phyloP scores from a whole-genome alignment of 1,140 invertebrate species.

The Euura saliciscinereae region DNA sequence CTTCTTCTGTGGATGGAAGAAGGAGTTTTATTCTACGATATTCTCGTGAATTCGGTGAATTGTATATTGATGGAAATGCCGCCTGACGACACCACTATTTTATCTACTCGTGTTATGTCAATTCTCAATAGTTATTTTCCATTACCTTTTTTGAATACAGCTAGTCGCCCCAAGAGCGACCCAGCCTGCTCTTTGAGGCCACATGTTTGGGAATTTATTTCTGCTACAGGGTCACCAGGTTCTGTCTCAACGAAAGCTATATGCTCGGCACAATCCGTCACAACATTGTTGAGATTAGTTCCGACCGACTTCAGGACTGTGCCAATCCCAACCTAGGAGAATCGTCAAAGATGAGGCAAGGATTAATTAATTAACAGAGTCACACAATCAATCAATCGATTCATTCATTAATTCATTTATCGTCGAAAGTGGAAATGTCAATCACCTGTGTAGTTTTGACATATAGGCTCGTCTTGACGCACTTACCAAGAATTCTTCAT shows the following conservation, averaged over 20 bases:
- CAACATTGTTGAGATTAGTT: not conserved
- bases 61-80: not conserved
- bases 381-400: too few relatives aligned
- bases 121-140: slow-evolving; percentile 12
- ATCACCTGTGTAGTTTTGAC: not conserved
- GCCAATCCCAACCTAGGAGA: not conserved
- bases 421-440: too few relatives aligned
- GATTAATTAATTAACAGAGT: too few relatives aligned
- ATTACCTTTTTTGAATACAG: slow-evolving; percentile 7
- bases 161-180: not conserved
- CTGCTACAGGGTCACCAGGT: not conserved
- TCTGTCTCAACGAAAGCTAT: not conserved
- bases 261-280: not conserved
- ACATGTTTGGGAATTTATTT: not conserved
- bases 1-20: not conserved
- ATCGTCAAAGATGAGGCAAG: not conserved
- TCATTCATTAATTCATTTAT: too few relatives aligned
- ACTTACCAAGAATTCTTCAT: not conserved
- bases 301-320: slow-evolving; percentile 3
- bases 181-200: not conserved
- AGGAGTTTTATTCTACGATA: slow-evolving; percentile 11
- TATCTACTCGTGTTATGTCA: slow-evolving; percentile 38
- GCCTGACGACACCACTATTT: slow-evolving; percentile 12
- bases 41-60: not conserved
- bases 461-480: not conserved